Evolutionary conservation across 2,888 invertebrate species (phyloP), one percentile per base, ranked within the genome.

Genomic region (Leucoma salicis): DNA sequence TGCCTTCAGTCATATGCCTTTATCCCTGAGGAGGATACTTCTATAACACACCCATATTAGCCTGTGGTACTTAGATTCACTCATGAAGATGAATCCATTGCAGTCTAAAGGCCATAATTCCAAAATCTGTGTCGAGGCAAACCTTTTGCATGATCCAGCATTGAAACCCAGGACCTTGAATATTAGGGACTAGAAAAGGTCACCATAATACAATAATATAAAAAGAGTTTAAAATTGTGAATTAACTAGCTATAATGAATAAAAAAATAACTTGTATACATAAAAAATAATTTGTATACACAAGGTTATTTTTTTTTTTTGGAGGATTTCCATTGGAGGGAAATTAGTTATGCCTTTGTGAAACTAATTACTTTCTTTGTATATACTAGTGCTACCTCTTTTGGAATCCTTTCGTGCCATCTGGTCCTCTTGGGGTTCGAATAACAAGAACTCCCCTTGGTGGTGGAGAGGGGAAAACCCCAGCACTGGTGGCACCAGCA

Each of bases 361-460:
- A 65, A 54, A 51, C 48, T 43, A 47, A 15, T 33, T 12, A 39
- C 7, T 11, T 34, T 39, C 21, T 35, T 28, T 24, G 18, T 39
- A 27, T 32, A 7, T 36, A 48, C 49, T 57, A 62, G 67, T 85
- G 88, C 88, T 89, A 89, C 86, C 88, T 87, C 43, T 70, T 65
- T 50, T 74, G 63, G 56, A 89, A 89, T 15, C 88, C 88, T 71
- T 86, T 89, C 35, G 94, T 94, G 50, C 95, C 95, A 65, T 96
- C 95, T 1, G 96, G 96, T 25, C 95, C 95, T 60, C 91, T 91
- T 0, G 96, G 96, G 71, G 94, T 90, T 62, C 96, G 90, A 66
- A 96, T 90, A 41, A 96, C 90, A 10, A 87, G 79, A 1, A 90
- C 88, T 8, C 90, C 88, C 3, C 86, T 80, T 0, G 86, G 90